These are phyloP conservation scores for Triplophysa tibetana DNA, from an alignment of 2,113 vertebrate species.

Conservation along the genomic window DNA sequence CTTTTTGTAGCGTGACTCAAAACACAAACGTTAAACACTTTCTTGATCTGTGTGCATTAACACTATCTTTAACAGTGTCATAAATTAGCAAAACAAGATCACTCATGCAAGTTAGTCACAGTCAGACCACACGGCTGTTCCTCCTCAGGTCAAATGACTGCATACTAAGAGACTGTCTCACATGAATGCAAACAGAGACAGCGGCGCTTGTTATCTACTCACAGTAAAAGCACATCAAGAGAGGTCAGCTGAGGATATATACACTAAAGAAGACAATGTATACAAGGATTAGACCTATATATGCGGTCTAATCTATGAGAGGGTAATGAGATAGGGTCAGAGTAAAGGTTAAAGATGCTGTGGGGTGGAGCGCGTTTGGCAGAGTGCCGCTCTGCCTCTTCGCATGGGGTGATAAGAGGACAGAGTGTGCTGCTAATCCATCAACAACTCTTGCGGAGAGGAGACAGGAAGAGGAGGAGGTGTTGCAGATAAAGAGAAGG, in stretches of 20 bases:
- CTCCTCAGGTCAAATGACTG: slow-evolving; percentile 35
- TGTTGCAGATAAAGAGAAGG: slow-evolving; percentile 22
- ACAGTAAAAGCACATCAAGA: slow-evolving; percentile 17
- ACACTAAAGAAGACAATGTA: slow-evolving; percentile 29
- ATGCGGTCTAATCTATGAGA: slow-evolving; percentile 10
- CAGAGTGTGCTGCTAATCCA: slow-evolving; percentile 38
- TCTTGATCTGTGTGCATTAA: not conserved
- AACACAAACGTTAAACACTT: not conserved
- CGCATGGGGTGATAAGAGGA: slow-evolving; percentile 17
- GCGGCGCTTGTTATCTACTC: slow-evolving; percentile 24
- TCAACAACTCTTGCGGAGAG: slow-evolving; percentile 35
- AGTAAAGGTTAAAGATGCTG: slow-evolving; percentile 26
- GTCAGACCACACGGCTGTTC: slow-evolving; percentile 30
- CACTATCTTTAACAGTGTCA: not conserved
- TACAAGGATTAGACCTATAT: slow-evolving; percentile 42
- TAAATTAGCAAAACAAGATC: slow-evolving; percentile 33
- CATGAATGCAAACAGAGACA: not conserved
- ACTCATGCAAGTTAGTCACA: slow-evolving; percentile 42
- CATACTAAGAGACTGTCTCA: slow-evolving; percentile 16
- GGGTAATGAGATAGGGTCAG: slow-evolving; percentile 20
- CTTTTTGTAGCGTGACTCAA: not conserved
- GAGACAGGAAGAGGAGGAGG: slow-evolving; percentile 20
- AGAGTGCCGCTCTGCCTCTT: slow-evolving; percentile 28
- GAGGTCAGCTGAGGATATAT: slow-evolving; percentile 37
- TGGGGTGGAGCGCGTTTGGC: slow-evolving; percentile 20